Percentiles rank a stretch among this genome's conserved stretches.
These are phyloP conservation scores for Spinus pinus DNA, from an alignment of 2,797 vertebrate species.

Conservation along the genomic window DNA sequence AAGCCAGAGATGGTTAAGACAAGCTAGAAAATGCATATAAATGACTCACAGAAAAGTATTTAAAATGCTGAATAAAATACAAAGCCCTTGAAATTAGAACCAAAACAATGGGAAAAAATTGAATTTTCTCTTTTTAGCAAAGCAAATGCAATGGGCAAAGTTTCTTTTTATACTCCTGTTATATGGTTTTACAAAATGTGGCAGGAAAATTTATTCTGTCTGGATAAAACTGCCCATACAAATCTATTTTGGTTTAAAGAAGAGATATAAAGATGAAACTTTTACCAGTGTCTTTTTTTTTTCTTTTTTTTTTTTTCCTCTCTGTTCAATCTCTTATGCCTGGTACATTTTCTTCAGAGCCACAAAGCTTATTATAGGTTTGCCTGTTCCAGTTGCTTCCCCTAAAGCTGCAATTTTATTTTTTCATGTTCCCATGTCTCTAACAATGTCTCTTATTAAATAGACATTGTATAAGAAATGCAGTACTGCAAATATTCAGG, in stretches of 20 bases:
- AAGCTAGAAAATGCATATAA: not conserved
- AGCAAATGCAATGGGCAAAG: not conserved
- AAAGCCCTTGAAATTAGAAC: not conserved
- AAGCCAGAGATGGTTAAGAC: not conserved
- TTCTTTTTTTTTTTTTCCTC: rapidly evolving
- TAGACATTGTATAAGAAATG: not conserved
- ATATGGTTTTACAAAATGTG: not conserved
- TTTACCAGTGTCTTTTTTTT: not conserved
- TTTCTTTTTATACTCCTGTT: not conserved
- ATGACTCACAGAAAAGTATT: not conserved
- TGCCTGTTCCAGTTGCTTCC: not conserved
- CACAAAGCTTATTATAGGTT: not conserved
- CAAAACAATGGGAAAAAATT: not conserved
- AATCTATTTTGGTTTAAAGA: not conserved
- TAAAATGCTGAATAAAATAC: not conserved
- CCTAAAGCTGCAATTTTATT: not conserved
- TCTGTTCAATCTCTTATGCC: not conserved
- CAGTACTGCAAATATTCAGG: not conserved
- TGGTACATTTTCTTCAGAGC: not conserved
- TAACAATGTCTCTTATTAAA: not conserved
- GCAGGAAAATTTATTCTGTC: not conserved
- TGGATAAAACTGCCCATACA: not conserved
- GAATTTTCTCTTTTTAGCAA: not conserved
- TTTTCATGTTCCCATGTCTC: not conserved
- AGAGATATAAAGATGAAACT: not conserved